Conservation (phyloP, 2,888 invertebrate species). For the Xanthorhoe spadicearia region DNA sequence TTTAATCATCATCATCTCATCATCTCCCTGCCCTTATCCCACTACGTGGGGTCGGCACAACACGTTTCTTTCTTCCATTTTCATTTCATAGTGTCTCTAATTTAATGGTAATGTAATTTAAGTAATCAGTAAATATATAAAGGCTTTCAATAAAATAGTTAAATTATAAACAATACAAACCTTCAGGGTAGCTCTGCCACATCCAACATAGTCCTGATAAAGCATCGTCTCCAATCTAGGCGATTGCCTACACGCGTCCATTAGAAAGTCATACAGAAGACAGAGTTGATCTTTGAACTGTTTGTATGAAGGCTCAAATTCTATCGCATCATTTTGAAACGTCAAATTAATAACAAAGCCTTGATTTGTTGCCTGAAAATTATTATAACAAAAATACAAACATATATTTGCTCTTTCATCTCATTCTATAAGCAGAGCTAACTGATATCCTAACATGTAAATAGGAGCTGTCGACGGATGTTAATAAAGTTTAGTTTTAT, state of each 20-base stretch:
- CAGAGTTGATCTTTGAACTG: conserved; percentile 89
- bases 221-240: conserved; percentile 92
- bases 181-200: conserved; percentile 56
- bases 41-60: too few species aligned
- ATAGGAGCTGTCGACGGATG: conserved; percentile 1
- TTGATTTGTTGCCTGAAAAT: conserved; percentile 86
- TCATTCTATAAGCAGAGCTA: conserved; percentile 7
- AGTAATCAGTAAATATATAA: too few species aligned
- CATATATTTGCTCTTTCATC: conserved; percentile 7
- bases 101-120: too few species aligned
- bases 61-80: too few species aligned
- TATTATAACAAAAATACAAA: neutral
- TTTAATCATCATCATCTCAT: too few species aligned
- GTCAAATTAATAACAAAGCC: conserved; percentile 87
- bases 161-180: conserved; percentile 46
- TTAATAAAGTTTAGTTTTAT: conserved; percentile 11
- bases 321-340: conserved; percentile 85
- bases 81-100: too few species aligned
- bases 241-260: conserved; percentile 88
- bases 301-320: conserved; percentile 90
- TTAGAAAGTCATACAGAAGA: conserved; percentile 89
- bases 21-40: too few species aligned
- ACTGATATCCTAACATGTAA: conserved; percentile 12
- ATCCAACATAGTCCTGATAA: conserved; percentile 86
- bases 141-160: too few species aligned